Conservation (phyloP, 2,888 invertebrate genomes). For the Amphipyra tragopoginis region DNA sequence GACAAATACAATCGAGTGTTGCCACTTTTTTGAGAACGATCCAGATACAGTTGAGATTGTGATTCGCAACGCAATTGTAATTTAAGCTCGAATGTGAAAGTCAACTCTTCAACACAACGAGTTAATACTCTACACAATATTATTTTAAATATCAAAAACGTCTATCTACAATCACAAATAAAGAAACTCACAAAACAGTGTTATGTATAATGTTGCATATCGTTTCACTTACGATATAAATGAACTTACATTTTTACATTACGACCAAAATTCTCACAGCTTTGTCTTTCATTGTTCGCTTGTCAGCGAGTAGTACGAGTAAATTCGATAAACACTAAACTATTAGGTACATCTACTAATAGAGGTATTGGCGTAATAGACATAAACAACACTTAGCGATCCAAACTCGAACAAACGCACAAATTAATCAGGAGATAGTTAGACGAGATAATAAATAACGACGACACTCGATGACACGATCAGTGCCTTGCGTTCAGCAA, state of each 20-base stretch:
- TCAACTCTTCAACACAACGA: constrained; percentile 51
- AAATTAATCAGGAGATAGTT: constrained; percentile 53
- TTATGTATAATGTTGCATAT: constrained; percentile 69
- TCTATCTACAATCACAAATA: constrained; percentile 71
- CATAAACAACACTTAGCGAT: constrained; percentile 67
- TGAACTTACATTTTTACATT: constrained; percentile 87
- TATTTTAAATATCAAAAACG: constrained; percentile 66
- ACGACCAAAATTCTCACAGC: constrained; percentile 89
- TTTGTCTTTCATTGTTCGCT: constrained; percentile 90
- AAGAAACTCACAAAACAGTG: constrained; percentile 71
- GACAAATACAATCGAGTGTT: no score
- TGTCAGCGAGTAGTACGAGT: constrained; percentile 85
- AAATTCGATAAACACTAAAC: constrained; percentile 87
- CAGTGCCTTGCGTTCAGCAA: constrained; percentile 13
- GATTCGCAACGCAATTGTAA: constrained; percentile 19
- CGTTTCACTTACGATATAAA: constrained; percentile 81
- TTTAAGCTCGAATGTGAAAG: constrained; percentile 25
- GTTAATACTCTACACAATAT: constrained; percentile 53
- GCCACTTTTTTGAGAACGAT: no score
- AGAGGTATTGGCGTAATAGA: constrained; percentile 75
- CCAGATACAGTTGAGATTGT: constrained; percentile 22
- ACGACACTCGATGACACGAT: constrained; percentile 15
- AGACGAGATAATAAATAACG: constrained; percentile 57
- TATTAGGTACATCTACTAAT: constrained; percentile 76
- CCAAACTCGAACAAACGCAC: constrained; percentile 59